Conservation (phyloP, 1,140 invertebrate species). For the Brachionus paranguensis region DNA sequence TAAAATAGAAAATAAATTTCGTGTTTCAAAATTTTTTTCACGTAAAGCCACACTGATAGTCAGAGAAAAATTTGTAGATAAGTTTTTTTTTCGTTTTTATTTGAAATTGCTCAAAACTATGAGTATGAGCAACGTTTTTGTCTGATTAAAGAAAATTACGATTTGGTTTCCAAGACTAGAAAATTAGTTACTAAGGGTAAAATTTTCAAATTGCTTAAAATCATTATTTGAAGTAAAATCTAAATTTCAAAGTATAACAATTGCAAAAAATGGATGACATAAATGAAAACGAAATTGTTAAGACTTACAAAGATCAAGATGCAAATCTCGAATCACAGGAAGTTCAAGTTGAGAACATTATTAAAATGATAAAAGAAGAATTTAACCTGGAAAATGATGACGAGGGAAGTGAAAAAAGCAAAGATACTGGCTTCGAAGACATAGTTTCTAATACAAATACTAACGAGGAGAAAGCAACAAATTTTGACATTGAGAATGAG, state of each 20-base stretch:
- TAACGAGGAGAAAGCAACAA: neutral
- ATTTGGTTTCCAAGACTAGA: neutral
- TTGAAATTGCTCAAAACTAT: neutral
- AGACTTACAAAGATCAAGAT: neutral
- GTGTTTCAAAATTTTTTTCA: too few relatives aligned
- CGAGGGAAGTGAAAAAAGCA: neutral
- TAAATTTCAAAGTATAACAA: neutral
- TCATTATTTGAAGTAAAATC: neutral
- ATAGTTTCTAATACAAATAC: neutral
- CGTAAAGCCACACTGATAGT: too few relatives aligned
- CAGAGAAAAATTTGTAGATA: too few relatives aligned
- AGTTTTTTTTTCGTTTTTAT: too few relatives aligned
- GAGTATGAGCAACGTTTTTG: neutral
- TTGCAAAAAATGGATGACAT: neutral
- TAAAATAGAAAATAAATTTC: too few relatives aligned
- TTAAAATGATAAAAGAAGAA: constrained; percentile 19
- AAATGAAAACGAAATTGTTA: neutral
- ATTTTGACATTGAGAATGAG: neutral
- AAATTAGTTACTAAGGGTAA: neutral
- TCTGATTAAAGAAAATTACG: neutral
- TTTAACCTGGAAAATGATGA: neutral
- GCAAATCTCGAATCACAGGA: neutral
- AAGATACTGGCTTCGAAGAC: constrained; percentile 16
- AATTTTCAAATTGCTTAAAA: neutral
- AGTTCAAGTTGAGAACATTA: constrained; percentile 9